Evolutionary conservation across 53 echinoderm and acorn worm genomes (phyloP).

Genomic region (Paracentrotus lividus): DNA sequence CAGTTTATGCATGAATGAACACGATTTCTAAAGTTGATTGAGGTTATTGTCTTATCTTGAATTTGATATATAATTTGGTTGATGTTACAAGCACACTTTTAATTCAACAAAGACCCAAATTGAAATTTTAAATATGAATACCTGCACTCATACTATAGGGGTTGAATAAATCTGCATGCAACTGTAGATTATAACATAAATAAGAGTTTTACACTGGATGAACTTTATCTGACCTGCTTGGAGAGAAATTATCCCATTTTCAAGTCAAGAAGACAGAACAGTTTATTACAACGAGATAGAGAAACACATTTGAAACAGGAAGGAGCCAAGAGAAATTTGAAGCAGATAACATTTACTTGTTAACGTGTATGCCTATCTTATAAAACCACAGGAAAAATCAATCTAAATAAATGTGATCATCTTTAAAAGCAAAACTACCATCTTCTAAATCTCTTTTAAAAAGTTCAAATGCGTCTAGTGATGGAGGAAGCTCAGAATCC

Average conservation of each 20-base stretch:
- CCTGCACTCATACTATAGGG: no score
- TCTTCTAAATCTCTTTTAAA: background rate
- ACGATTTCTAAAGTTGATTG: no score
- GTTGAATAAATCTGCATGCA: no score
- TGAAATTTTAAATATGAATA: no score
- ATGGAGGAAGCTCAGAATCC: background rate
- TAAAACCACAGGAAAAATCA: background rate
- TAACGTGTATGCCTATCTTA: no score
- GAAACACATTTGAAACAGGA: background rate
- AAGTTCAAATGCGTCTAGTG: slow-evolving; percentile 1
- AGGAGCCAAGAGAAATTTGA: background rate
- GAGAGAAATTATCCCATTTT: background rate
- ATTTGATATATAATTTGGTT: no score
- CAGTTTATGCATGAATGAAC: no score
- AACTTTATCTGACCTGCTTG: background rate
- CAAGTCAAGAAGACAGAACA: background rate
- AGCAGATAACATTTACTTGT: background rate
- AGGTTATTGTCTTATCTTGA: no score
- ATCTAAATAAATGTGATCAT: background rate
- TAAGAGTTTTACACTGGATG: no score
- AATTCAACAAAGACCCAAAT: no score
- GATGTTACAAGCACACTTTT: no score
- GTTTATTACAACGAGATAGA: background rate
- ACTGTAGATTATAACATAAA: no score
- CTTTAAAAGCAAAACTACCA: background rate